Base-by-base conservation (phyloP, 2,888 invertebrate species). In the Ametastegia equiseti region DNA sequence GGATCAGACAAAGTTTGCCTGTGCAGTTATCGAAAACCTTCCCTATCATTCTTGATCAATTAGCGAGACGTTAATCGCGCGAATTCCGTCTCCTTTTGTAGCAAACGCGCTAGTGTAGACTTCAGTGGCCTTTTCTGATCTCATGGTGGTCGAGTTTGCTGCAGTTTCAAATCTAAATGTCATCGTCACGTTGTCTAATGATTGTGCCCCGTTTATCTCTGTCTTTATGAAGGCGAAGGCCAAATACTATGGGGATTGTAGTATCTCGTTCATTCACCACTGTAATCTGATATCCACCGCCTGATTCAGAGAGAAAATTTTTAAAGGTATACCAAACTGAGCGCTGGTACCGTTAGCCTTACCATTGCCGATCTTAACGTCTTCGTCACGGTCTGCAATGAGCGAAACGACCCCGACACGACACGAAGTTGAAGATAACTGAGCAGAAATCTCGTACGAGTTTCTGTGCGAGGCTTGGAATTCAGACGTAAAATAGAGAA, bases 341-440 rank as follows among this genome's bases (percentile, higher is more conserved):
- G 67, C 27, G 19, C 23, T 67, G 36, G 67, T 39, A 39, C 71
- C 71, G 71, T 71, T 71, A 71, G 71, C 30, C 7, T 47, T 15
- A 19, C 47, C 47, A 47, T 30, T 30, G 33, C 15, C 9, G 47
- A 71, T 75, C 87, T 87, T 86, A 87, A 88, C 88, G 88, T 86
- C 85, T 84, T 83, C 87, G 88, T 88, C 88, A 88, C 86, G 88
- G 86, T 83, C 83, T 83, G 85, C 86, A 84, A 87, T 87, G 85
- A 86, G 84, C 86, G 84, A 85, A 85, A 86, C 85, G 86, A 85
- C 83, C 84, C 83, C 81, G 83, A 85, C 86, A 87, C 86, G 85
- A 86, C 39, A 11, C 39, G n/a, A n/a, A n/a, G n/a, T n/a, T 33
- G 19, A n/a, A 78, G 60, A 78, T 78, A 78, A 60, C 15, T 15